Evolutionary conservation across 2,797 vertebrate species (phyloP).

Genomic region (Myotis vivesi): DNA sequence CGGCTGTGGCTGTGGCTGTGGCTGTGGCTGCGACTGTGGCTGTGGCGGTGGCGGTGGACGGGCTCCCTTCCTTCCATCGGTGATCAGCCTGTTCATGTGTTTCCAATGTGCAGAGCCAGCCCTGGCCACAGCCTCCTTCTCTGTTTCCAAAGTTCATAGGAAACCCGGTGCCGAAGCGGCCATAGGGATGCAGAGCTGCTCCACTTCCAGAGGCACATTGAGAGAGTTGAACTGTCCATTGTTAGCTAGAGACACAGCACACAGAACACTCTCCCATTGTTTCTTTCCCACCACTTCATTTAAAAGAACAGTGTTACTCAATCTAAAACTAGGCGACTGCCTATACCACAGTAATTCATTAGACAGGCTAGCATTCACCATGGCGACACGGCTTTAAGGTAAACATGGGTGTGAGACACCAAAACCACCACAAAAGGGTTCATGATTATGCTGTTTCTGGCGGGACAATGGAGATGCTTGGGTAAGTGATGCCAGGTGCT

Average conservation of each 20-base stretch:
- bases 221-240: not conserved
- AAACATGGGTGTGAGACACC: not conserved
- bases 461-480: constrained; percentile 45
- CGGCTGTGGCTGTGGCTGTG: too few species aligned
- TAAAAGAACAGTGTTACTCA: constrained; percentile 45
- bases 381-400: not conserved
- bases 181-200: fast-evolving
- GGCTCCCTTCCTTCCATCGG: fast-evolving
- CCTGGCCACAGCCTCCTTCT: not conserved
- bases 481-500: constrained; percentile 62
- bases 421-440: constrained; percentile 44
- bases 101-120: fast-evolving
- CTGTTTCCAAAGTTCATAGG: not conserved
- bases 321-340: not conserved
- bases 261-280: not conserved
- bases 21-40: too few species aligned
- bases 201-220: fast-evolving
- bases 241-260: not conserved
- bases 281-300: not conserved
- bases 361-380: not conserved
- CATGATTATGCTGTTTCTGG: constrained; percentile 48
- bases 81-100: fast-evolving
- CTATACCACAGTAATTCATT: not conserved
- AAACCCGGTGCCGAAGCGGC: fast-evolving
- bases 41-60: fast-evolving